These are phyloP conservation scores for Octomys mimax DNA, from an alignment of 2,797 vertebrate genomes.

Conservation along the genomic window DNA sequence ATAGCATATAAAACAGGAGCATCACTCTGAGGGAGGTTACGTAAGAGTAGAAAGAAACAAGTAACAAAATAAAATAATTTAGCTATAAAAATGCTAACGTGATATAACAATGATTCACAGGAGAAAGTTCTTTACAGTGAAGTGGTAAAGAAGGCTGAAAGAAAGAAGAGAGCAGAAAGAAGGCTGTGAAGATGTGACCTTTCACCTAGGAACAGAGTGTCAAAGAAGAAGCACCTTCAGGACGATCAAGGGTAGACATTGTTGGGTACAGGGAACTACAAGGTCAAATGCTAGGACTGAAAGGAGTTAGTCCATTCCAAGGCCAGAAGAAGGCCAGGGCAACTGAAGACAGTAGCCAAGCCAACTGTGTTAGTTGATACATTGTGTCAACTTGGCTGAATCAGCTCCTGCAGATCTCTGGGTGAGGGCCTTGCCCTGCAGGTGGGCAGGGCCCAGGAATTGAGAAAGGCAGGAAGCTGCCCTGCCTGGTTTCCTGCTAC, in stretches of 20 bases:
- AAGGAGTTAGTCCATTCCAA: background rate
- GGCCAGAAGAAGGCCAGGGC: slow-evolving; percentile 8
- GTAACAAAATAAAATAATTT: background rate
- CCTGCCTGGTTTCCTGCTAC: too few species aligned
- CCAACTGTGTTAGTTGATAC: too few species aligned
- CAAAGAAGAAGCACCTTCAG: background rate
- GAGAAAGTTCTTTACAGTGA: background rate
- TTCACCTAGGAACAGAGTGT: background rate
- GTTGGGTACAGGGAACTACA: background rate
- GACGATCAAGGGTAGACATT: background rate
- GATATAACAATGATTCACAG: background rate
- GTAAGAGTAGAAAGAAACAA: background rate
- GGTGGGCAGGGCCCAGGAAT: too few species aligned
- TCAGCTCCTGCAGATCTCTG: too few species aligned
- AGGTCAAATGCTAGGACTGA: background rate
- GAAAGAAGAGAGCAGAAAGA: background rate
- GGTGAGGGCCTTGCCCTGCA: too few species aligned
- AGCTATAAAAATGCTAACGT: background rate
- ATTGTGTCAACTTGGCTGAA: too few species aligned
- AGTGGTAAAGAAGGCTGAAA: too few species aligned
- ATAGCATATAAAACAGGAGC: background rate
- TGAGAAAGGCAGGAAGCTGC: too few species aligned
- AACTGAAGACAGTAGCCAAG: background rate
- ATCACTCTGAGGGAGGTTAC: background rate
- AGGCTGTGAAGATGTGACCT: background rate